Evolutionary conservation across 2,797 vertebrate species (phyloP).

Genomic region (Parauchenoglanis ngamensis): DNA sequence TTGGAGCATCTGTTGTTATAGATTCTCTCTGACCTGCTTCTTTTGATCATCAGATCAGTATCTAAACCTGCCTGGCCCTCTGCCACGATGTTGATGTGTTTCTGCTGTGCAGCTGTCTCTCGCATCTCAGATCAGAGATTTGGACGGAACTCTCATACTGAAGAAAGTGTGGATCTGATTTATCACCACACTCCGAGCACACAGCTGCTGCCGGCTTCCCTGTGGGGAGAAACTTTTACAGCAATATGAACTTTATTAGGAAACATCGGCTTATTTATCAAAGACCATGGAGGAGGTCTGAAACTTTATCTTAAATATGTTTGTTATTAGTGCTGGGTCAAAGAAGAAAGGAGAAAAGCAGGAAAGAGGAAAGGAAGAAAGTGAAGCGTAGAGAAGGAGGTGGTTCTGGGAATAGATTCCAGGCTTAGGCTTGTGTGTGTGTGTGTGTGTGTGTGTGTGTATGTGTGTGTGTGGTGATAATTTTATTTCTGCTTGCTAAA

Average conservation of each 20-base stretch:
- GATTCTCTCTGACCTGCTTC: constrained; percentile 22
- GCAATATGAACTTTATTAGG: constrained; percentile 57
- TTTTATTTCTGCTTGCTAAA: neutral
- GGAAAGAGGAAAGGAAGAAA: constrained; percentile 17
- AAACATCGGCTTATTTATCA: constrained; percentile 55
- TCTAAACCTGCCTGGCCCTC: constrained; percentile 32
- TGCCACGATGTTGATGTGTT: constrained; percentile 27
- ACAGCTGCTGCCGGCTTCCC: constrained; percentile 38
- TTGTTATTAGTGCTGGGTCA: constrained; percentile 65
- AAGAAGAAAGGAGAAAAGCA: constrained; percentile 44
- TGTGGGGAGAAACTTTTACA: constrained; percentile 42
- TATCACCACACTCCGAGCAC: constrained; percentile 30
- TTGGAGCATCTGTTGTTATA: neutral
- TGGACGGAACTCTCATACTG: constrained; percentile 3
- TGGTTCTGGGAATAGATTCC: neutral
- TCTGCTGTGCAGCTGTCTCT: constrained; percentile 31
- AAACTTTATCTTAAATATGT: constrained; percentile 52
- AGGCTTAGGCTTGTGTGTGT: neutral
- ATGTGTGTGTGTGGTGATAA: neutral
- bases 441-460: constrained; percentile 7
- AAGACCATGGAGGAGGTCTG: constrained; percentile 30
- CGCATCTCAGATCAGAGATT: constrained; percentile 26
- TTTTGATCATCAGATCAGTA: constrained; percentile 27
- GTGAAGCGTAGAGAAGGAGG: constrained; percentile 2
- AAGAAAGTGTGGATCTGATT: constrained; percentile 41